A percentile compares a stretch with the other conserved stretches of the same genome.
phyloP scores from a whole-genome alignment of 1,140 invertebrate genomes.

The Drosophila pectinifera region DNA sequence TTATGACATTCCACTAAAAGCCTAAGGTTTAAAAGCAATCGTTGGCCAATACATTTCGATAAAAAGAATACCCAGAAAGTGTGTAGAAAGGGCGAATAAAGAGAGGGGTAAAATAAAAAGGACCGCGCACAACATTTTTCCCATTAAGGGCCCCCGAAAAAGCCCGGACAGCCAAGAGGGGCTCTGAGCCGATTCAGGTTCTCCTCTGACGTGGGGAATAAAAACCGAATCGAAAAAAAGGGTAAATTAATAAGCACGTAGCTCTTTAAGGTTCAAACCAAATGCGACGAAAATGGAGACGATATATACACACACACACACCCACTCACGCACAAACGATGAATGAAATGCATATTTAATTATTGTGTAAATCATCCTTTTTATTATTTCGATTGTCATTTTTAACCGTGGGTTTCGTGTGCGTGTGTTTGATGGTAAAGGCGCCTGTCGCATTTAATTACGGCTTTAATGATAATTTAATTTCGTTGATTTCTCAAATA shows the following conservation, averaged over 20 bases:
- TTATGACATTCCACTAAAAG: background rate
- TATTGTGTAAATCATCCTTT: conserved; percentile 78
- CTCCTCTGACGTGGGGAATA: conserved; percentile 2
- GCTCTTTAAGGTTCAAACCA: conserved; percentile 64
- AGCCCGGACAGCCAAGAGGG: conserved; percentile 21
- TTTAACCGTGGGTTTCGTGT: conserved; percentile 1
- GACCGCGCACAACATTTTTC: conserved; percentile 60
- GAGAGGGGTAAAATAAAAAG: conserved; percentile 25
- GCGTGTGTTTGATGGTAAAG: conserved; percentile 16
- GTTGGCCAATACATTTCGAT: background rate
- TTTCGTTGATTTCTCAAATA: conserved; percentile 48
- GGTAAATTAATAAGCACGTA: conserved; percentile 74
- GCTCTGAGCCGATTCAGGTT: conserved; percentile 26
- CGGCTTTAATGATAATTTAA: conserved; percentile 66
- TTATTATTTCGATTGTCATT: conserved; percentile 51
- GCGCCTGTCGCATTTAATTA: conserved; percentile 56
- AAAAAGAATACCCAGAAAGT: background rate
- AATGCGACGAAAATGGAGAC: conserved; percentile 29
- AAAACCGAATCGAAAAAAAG: conserved; percentile 32
- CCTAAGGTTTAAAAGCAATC: no score
- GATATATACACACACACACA: background rate
- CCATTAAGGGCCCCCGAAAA: conserved; percentile 50
- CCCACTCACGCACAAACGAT: background rate
- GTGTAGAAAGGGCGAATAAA: conserved; percentile 20
- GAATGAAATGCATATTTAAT: conserved; percentile 78